Evolutionary conservation across 2,888 invertebrate genomes (phyloP), one percentile per base, ranked within the genome.

Genomic region (Nomada lathburiana): DNA sequence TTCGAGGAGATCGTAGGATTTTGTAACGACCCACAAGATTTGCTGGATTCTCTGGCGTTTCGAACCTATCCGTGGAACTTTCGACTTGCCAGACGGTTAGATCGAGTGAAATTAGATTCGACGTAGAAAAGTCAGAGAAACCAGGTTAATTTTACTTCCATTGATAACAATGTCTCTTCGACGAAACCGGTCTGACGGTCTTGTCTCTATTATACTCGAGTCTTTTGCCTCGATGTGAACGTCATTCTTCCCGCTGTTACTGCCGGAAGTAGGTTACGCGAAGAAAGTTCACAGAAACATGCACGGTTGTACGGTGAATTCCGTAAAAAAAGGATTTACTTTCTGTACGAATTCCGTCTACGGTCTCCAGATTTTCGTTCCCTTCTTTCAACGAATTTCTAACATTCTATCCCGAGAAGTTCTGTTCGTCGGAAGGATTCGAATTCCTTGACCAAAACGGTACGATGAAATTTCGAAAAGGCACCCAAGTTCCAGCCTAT

Each of bases 81-180:
- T 50, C 50, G 5, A n/a, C 47, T 47, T 2, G 47, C 47, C 16
- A 3, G 47, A 3, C 47, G 47, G 47, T 47, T 47, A 11, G 68
- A 10, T 42, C 7, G 16, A 73, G 76, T 80, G 74, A 83, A 84
- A 81, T 84, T 76, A 71, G 64, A 50, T 70, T 53, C 23, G 65
- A 76, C 79, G 65, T 71, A 79, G 77, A 75, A 73, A 65, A 59
- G 65, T 44, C 47, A 50, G 53, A 69, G 83, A 82, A 87, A 86
- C 75, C 74, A 55, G 78, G 86, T 80, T 83, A 80, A 83, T 86
- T 85, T 83, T 80, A 67, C 55, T 36, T 62, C 77, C 52, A 67
- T 63, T 79, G 84, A 88, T 85, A 88, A 88, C 84, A 88, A 86
- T 85, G 87, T 87, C 82, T 82, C 44, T 57, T 60, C 36, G 44